A percentile compares a stretch with the other conserved stretches of the same genome.
phyloP scores from a whole-genome alignment of 1,140 invertebrate genomes.

The Caenorhabditis tropicalis region DNA sequence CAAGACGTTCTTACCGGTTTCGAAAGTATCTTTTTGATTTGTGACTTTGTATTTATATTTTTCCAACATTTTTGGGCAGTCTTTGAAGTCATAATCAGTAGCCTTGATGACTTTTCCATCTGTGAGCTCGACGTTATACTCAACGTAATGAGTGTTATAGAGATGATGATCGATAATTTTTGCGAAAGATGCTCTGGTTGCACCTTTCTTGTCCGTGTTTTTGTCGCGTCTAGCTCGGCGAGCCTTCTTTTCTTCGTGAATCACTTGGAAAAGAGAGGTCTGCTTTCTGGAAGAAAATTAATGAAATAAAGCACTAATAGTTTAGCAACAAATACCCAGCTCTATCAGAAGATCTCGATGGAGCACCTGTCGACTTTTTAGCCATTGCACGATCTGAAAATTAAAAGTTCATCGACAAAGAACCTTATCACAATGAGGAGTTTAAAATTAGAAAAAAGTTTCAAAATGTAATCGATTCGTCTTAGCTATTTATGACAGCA shows the following conservation, averaged over 20 bases:
- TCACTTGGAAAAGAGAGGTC: not conserved
- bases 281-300: not conserved
- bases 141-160: slow-evolving; percentile 6
- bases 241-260: not conserved
- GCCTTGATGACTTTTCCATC: not conserved
- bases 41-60: slow-evolving; percentile 5
- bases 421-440: too few species aligned
- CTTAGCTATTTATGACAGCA: too few species aligned
- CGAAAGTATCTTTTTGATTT: not conserved
- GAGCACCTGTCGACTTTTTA: not conserved
- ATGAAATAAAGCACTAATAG: not conserved
- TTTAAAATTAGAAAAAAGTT: too few species aligned
- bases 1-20: not conserved
- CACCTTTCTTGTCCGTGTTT: not conserved
- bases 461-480: too few species aligned
- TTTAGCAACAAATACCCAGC: not conserved
- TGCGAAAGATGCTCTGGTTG: not conserved
- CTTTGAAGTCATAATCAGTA: not conserved
- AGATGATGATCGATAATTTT: not conserved
- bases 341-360: not conserved
- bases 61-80: not conserved
- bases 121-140: not conserved
- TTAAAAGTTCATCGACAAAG: not conserved
- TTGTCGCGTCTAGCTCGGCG: not conserved
- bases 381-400: slow-evolving; percentile 4